Conservation (phyloP, 2,888 invertebrate genomes). For the Euclidia mi region DNA sequence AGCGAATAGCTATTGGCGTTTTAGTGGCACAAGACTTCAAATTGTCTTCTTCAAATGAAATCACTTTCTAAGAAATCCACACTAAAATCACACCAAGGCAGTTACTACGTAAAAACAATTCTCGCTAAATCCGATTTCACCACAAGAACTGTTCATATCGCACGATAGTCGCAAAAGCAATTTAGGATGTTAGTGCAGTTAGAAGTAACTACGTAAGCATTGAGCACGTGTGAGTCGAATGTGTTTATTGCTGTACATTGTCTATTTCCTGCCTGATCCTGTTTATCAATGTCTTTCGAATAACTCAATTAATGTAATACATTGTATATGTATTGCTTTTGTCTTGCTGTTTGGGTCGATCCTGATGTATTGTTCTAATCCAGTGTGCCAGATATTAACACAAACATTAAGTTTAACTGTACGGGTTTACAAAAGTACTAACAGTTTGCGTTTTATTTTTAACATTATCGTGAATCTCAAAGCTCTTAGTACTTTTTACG, state of each 20-base stretch:
- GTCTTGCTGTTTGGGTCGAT: too few relatives aligned
- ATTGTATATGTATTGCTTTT: conserved; percentile 2
- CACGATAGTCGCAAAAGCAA: conserved; percentile 31
- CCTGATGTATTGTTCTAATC: too few relatives aligned
- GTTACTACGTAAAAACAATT: conserved; percentile 1
- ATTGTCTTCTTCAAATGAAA: too few relatives aligned
- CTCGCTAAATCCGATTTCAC: background rate
- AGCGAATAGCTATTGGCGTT: too few relatives aligned
- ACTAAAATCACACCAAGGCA: background rate
- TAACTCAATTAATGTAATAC: conserved; percentile 28
- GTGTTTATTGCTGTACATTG: conserved; percentile 42
- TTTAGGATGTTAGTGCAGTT: conserved; percentile 48
- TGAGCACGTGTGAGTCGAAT: conserved; percentile 35
- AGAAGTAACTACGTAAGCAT: conserved; percentile 37
- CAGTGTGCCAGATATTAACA: too few relatives aligned
- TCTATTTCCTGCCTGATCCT: conserved; percentile 26
- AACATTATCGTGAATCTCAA: too few relatives aligned
- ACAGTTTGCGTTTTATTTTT: too few relatives aligned
- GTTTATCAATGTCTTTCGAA: conserved; percentile 24
- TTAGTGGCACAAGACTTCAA: too few relatives aligned
- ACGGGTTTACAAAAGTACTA: too few relatives aligned
- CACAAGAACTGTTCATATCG: background rate
- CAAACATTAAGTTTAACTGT: too few relatives aligned
- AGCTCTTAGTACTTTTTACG: too few relatives aligned
- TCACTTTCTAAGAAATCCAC: too few relatives aligned